Conservation (phyloP, 2,888 invertebrate genomes). For the Myopa tessellatipennis region DNA sequence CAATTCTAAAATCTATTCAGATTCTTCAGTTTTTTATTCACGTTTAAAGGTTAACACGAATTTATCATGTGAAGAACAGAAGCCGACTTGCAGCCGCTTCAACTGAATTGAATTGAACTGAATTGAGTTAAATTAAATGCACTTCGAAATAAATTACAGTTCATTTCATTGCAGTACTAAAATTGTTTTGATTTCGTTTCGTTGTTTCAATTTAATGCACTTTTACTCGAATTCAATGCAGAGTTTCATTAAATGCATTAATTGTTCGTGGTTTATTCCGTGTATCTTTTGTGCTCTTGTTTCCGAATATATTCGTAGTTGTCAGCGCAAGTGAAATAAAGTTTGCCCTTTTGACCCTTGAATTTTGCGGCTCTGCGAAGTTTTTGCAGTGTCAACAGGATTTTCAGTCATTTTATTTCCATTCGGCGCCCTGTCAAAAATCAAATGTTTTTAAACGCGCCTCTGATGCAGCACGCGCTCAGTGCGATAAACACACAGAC, state of each 20-base stretch:
- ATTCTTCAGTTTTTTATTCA: no score
- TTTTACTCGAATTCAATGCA: no score
- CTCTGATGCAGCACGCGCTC: conserved; percentile 9
- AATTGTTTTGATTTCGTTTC: no score
- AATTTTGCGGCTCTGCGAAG: background rate
- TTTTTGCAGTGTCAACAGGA: background rate
- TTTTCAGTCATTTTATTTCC: conserved; percentile 51
- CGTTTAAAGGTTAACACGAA: no score
- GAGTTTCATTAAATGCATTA: background rate
- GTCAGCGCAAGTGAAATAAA: conserved; percentile 1
- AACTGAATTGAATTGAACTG: no score
- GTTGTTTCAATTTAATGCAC: no score
- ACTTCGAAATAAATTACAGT: no score
- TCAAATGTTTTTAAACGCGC: conserved; percentile 33
- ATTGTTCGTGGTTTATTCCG: background rate
- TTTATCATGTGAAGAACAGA: no score
- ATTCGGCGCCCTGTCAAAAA: conserved; percentile 48
- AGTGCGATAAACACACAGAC: background rate
- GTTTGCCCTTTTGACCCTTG: background rate
- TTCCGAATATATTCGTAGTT: background rate
- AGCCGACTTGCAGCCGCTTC: no score
- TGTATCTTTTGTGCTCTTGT: background rate
- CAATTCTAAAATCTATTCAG: no score
- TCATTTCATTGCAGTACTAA: no score
- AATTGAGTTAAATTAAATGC: no score